Base-by-base conservation (phyloP, 2,797 vertebrate species). In the Anabas testudineus region DNA sequence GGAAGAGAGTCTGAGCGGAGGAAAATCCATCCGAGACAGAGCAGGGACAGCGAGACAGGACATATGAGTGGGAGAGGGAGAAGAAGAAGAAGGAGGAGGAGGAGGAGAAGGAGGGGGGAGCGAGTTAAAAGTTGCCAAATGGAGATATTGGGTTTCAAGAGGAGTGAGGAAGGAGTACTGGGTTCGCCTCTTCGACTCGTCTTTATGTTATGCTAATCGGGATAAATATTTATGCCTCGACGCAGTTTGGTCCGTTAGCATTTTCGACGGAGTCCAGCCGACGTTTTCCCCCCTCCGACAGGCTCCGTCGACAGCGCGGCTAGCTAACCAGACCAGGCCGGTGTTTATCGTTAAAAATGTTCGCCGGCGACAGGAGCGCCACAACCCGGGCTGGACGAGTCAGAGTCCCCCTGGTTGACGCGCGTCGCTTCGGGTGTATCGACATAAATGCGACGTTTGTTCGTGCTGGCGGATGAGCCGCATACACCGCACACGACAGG, bases 41-140 rank as follows among this genome's bases (percentile, higher is more conserved):
- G 94, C 94, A 90, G 92, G 91, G 93, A 94, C 92, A 92, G 92
- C 87, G 92, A 93, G 93, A 92, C 88, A 94, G 32, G 90, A 93
- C 90, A 93, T 92, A 91, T 93, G 94, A 94, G 94, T 95, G 94
- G 95, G 95, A 96, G 96, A 96, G 96, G 95, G 95, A 96, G 94
- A 91, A 94, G n/a, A n/a, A n/a, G 94, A 91, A 94, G 94, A 92
- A 95, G 94, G 89, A 94, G 94, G 92, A 95, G 94, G 89, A 94
- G 93, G 93, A 95, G 95, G 42, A 56, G 52, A 30, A 51, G 51
- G 62, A 36, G 42, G 66, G 94, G 97, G 95, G 96, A 97, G 96
- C 96, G 96, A 97, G 98, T 98, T 97, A 98, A 98, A 97, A 97
- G 95, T 98, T 97, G 97, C 97, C 97, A 97, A 98, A 97, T 96